These are phyloP conservation scores for Pipistrellus pygmaeus DNA, from an alignment of 2,797 vertebrate genomes.

Conservation along the genomic window DNA sequence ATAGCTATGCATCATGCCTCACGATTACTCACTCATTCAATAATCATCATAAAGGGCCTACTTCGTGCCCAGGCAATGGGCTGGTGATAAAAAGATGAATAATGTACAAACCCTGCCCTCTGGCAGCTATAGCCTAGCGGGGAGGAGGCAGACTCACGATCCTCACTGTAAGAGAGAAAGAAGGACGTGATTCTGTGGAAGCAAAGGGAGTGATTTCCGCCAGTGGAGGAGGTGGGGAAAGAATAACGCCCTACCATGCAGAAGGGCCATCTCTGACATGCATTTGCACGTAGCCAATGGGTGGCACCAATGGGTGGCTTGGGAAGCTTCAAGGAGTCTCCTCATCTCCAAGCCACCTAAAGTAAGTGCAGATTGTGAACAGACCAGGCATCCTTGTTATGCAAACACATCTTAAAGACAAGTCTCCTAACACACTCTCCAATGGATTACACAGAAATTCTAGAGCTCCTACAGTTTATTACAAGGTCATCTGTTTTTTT, in stretches of 20 bases:
- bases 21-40: slow-evolving; percentile 47
- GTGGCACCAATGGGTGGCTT: not conserved
- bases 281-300: not conserved
- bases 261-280: not conserved
- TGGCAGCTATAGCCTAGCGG: not conserved
- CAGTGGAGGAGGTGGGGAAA: not conserved
- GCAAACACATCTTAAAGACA: not conserved
- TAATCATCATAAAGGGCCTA: not conserved
- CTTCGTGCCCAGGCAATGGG: slow-evolving; percentile 52
- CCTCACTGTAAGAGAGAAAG: not conserved
- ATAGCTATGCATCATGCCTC: not conserved
- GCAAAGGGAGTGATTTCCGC: slow-evolving; percentile 8
- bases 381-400: not conserved
- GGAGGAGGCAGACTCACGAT: not conserved
- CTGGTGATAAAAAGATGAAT: slow-evolving; percentile 49
- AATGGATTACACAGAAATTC: not conserved
- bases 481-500: not conserved
- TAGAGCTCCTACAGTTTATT: not conserved
- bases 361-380: slow-evolving; percentile 3
- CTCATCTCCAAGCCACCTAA: not conserved
- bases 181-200: not conserved
- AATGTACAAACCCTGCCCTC: not conserved
- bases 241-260: not conserved
- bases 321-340: not conserved
- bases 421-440: not conserved